phyloP scores from a whole-genome alignment of 2,113 vertebrate genomes.

The Labeo catla region DNA sequence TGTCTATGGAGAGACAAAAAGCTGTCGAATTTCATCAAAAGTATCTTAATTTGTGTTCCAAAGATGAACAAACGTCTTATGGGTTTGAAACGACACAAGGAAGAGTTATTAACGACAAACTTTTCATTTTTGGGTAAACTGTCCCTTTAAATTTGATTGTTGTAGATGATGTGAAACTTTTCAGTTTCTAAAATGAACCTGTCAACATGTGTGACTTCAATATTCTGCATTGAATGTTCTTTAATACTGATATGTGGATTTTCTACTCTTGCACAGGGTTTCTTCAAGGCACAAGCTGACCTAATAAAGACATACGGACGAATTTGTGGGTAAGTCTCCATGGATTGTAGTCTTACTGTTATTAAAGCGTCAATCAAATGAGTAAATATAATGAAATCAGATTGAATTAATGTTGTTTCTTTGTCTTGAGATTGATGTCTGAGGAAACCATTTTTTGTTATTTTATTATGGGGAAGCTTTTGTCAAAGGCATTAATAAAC shows the following conservation, averaged over 20 bases:
- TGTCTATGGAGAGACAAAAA: too few species aligned
- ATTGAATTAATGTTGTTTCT: background rate
- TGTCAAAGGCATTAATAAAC: background rate
- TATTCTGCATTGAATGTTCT: background rate
- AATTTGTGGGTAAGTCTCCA: constrained; percentile 46
- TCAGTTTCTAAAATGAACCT: background rate
- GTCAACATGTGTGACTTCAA: background rate
- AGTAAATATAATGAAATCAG: background rate
- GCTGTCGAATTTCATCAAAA: too few species aligned
- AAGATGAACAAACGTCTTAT: too few species aligned
- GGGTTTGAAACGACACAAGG: too few species aligned
- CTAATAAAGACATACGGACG: constrained; percentile 73
- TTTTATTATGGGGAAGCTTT: background rate
- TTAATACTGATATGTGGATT: background rate
- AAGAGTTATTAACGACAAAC: too few species aligned
- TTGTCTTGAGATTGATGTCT: background rate
- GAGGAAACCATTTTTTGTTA: background rate
- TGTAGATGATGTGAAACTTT: constrained; percentile 8
- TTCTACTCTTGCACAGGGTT: constrained; percentile 74
- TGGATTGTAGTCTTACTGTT: background rate
- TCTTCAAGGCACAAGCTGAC: constrained; percentile 74
- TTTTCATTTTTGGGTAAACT: background rate
- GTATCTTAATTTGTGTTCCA: too few species aligned
- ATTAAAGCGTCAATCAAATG: background rate
- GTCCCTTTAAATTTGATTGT: background rate